These are phyloP conservation scores for Nicator chloris DNA, from an alignment of 2,113 vertebrate genomes.

Conservation along the genomic window DNA sequence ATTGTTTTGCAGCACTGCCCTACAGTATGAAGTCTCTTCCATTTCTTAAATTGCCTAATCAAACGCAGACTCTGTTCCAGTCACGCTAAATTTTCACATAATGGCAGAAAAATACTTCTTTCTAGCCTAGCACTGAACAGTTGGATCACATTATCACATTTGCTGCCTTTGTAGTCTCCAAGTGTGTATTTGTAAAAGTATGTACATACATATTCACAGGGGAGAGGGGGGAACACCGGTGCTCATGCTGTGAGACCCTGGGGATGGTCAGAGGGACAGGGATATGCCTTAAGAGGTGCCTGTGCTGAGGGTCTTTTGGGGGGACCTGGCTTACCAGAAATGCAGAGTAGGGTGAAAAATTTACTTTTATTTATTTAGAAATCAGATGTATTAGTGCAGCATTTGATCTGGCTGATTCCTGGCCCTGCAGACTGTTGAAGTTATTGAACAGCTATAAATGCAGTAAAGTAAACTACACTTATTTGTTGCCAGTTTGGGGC, in stretches of 20 bases:
- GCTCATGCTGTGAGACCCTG: background rate
- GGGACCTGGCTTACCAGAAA: background rate
- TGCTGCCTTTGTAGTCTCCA: slow-evolving; percentile 25
- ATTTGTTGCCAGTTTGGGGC: background rate
- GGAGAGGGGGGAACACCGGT: background rate
- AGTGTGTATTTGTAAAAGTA: background rate
- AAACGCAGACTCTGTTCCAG: slow-evolving; percentile 76
- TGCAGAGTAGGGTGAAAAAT: background rate
- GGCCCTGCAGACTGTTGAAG: background rate
- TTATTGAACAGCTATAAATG: background rate
- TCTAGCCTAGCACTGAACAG: slow-evolving; percentile 41
- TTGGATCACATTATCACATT: slow-evolving; percentile 64
- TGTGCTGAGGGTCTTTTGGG: background rate
- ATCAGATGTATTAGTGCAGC: background rate
- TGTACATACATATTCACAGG: background rate
- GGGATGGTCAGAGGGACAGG: background rate
- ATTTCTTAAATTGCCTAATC: slow-evolving; percentile 71
- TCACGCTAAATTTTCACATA: slow-evolving; percentile 77
- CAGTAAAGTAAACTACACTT: background rate
- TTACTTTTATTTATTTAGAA: background rate
- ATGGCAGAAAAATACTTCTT: slow-evolving; percentile 65
- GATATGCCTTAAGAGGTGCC: background rate
- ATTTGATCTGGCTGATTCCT: background rate
- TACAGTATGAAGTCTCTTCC: slow-evolving; percentile 69
- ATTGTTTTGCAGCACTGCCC: slow-evolving; percentile 74